Evolutionary conservation across 2,113 vertebrate genomes (phyloP), one percentile per base, ranked within the genome.

Genomic region (Carassius auratus): DNA sequence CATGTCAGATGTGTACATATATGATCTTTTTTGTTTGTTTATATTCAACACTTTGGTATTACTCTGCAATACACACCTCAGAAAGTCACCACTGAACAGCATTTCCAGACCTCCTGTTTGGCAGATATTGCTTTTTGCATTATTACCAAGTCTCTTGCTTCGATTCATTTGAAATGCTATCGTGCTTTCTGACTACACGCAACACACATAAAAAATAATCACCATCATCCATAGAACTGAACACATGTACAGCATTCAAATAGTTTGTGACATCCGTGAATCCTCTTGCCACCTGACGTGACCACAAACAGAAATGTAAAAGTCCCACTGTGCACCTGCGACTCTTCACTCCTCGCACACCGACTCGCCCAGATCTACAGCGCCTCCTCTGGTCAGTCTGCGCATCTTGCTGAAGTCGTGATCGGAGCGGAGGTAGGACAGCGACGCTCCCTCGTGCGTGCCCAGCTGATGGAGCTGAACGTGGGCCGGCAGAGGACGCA

Each of bases 391-490:
- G 93, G 94, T 95, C 87, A 95, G 94, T 86, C 94, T 93, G 85
- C 94, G 91, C 91, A 94, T 94, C 90, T 95, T 95, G 91, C 95
- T 94, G 91, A 94, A 94, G 93, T 95, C 94, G 86, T 95, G 94
- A 91, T 95, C 95, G 89, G 91, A 93, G 89, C 94, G 93, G 91
- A 95, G 94, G 92, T 95, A 95, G 85, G 93, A 94, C 78, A 95
- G 94, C 9, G 94, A 91, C 2, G 90, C 93, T 3, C 93, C 93
- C 89, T 94, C 93, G 84, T 93, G 91, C 84, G 87, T 48, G 59
- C 90, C 92, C 89, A 95, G 94, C 90, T 95, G 94, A 80, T 93
- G 93, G 48, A 93, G 93, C 88, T 93, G 94, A 13, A 93, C 92
- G 87, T 95, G 92, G 5, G 93, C 76, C 0, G 93, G 94, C 76